Evolutionary conservation across 2,797 vertebrate species (phyloP), one percentile per base, ranked within the genome.

Genomic region (Sarcoramphus papa): DNA sequence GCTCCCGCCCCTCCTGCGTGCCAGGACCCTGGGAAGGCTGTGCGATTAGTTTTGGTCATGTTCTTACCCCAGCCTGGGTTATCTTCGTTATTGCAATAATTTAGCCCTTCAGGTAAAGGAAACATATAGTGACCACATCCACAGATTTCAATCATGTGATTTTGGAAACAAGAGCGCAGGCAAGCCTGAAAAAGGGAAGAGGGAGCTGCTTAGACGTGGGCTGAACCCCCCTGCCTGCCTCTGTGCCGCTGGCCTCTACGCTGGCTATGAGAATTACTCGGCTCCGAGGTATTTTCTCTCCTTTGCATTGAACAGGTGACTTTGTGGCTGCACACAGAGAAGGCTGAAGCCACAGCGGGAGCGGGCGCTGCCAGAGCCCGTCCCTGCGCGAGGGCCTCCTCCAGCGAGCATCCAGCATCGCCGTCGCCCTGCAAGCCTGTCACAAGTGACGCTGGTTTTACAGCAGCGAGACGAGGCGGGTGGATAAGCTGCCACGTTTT

Each of bases 161-260:
- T 96, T 59, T 98, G 98, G 96, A 98, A 98, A 60, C 98, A 98
- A 31, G 98, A 98, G 56, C 97, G 97, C n/a, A 98, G 98, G 70
- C 98, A 98, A 22, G 98, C 98, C 98, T 98, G 95, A 17, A 59
- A 64, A 48, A 76, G 91, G 54, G 25, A 51, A 70, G 47, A 40
- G 56, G 24, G 82, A 48, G 54, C 19, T 12, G 60, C 45, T 95
- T 8, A 67, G 88, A 7, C 0, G 0, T 0, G 43, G 77, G 68
- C 60, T 54, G 62, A 13, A 4, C n/a, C 25, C 45, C 51, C 45
- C 33, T 0, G 24, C n/a, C 30, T 25, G 3, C 19, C 73, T 16
- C 57, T 3, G 5, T 4, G 12, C 35, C n/a, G 53, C 69, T 6
- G 28, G 13, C 5, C 3, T 1, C 53, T 5, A 21, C 2, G 3